Evolutionary conservation across 2,113 vertebrate species (phyloP).

Genomic region (Hippocampus zosterae): DNA sequence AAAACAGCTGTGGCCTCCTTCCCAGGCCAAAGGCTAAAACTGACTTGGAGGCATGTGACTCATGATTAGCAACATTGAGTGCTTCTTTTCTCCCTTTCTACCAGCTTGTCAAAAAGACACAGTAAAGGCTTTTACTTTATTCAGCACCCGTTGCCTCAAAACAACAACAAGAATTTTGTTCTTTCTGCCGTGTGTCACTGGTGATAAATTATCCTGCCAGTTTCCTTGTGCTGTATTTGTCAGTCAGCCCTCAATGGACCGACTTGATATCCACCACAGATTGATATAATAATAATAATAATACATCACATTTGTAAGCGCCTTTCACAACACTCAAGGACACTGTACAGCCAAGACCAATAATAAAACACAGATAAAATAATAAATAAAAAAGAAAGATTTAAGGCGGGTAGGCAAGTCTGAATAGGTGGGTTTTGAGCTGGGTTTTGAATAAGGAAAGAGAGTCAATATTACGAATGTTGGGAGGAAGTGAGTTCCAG

Average conservation of each 20-base stretch:
- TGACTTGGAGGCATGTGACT: conserved; percentile 19
- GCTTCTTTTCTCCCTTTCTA: background rate
- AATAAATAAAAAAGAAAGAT: too few species aligned
- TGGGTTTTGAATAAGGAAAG: too few species aligned
- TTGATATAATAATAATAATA: too few species aligned
- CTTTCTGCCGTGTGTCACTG: background rate
- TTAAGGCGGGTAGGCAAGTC: too few species aligned
- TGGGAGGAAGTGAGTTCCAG: too few species aligned
- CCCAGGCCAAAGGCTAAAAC: conserved; percentile 19
- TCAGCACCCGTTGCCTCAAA: background rate
- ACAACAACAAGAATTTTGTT: too few species aligned
- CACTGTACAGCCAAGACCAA: too few species aligned
- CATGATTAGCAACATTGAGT: conserved; percentile 7
- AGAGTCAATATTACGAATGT: too few species aligned
- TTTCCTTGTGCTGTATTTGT: background rate
- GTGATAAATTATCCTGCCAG: background rate
- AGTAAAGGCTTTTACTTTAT: background rate
- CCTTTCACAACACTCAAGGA: too few species aligned
- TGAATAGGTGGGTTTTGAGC: too few species aligned
- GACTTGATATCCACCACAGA: conserved; percentile 20
- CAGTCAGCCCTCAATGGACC: conserved; percentile 12
- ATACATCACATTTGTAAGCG: too few species aligned
- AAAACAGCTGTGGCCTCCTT: conserved; percentile 25
- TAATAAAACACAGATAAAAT: too few species aligned
- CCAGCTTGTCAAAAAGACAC: background rate